These are phyloP conservation scores for Clepsis dumicolana DNA, from an alignment of 2,888 invertebrate genomes.

Conservation along the genomic window DNA sequence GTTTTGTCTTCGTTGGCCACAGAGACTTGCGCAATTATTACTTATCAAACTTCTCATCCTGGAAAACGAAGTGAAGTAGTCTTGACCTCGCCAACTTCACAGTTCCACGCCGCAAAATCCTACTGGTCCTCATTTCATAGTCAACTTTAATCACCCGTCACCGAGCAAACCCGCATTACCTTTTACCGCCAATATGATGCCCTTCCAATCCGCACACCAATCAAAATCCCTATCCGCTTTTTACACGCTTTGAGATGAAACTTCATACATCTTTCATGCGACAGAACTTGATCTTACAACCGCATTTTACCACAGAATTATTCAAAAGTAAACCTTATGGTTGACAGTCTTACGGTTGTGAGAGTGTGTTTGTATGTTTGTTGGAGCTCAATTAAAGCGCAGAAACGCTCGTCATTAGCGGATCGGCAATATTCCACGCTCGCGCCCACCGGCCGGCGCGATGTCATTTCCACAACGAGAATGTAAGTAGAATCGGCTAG, in stretches of 20 bases:
- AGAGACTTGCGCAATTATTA: no score
- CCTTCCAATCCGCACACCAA: conserved; percentile 71
- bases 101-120: background rate
- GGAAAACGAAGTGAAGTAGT: no score
- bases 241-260: conserved; percentile 71
- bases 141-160: conserved; percentile 7
- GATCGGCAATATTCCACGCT: conserved; percentile 85
- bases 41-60: no score
- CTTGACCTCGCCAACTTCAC: background rate
- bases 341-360: conserved; percentile 41
- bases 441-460: conserved; percentile 52
- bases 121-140: background rate
- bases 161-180: conserved; percentile 12
- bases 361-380: conserved; percentile 52
- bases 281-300: conserved; percentile 55
- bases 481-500: background rate
- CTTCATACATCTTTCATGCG: conserved; percentile 83
- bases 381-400: conserved; percentile 83
- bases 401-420: conserved; percentile 83
- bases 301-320: conserved; percentile 26
- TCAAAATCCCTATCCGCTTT: conserved; percentile 75
- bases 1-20: no score
- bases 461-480: conserved; percentile 38
- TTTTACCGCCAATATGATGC: conserved; percentile 63
- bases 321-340: conserved; percentile 49